These are phyloP conservation scores for Lydus trimaculatus DNA, from an alignment of 2,888 invertebrate genomes.

Conservation along the genomic window DNA sequence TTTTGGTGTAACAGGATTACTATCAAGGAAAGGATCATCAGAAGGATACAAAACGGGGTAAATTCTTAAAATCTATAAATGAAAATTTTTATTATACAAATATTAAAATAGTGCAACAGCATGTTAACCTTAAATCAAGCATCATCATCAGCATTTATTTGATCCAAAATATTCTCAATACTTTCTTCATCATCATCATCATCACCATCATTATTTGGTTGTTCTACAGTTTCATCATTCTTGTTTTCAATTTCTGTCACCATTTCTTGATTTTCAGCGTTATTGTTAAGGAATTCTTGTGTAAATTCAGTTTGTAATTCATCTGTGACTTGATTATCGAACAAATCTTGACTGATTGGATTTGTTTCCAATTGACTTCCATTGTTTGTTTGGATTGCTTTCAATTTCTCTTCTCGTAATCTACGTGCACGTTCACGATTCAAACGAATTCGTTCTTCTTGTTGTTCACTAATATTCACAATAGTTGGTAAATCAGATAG, in stretches of 20 bases:
- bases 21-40: not conserved
- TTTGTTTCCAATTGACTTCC: not conserved
- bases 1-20: not conserved
- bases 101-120: not conserved
- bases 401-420: conserved; percentile 52
- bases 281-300: conserved; percentile 18
- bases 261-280: conserved; percentile 16
- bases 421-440: conserved; percentile 57
- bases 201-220: not conserved
- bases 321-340: conserved; percentile 41
- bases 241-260: conserved; percentile 5
- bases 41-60: not conserved
- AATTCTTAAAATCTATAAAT: not conserved
- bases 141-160: conserved; percentile 13
- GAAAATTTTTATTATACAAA: not conserved
- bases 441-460: conserved; percentile 72
- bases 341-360: not conserved
- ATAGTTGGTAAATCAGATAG: conserved; percentile 46
- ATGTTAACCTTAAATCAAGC: not conserved
- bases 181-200: conserved; percentile 17
- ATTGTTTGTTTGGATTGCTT: conserved; percentile 39
- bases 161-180: conserved; percentile 22
- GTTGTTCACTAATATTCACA: conserved; percentile 65
- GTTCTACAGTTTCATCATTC: not conserved
- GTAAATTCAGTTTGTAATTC: conserved; percentile 15